phyloP scores from a whole-genome alignment of 2,888 invertebrate genomes.

The Hyposoter didymator region DNA sequence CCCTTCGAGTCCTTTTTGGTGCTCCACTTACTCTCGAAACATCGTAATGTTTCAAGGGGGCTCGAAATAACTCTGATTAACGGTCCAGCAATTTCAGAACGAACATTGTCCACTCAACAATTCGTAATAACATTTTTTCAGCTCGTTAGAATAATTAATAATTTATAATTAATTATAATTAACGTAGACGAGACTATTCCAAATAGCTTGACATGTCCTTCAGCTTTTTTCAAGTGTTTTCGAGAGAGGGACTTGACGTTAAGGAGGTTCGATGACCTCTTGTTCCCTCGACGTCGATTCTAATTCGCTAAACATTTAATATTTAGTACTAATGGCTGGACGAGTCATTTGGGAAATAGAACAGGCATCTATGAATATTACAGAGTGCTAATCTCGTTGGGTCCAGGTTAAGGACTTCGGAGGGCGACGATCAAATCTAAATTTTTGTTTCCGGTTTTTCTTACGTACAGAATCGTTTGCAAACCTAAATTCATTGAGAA shows the following conservation, averaged over 20 bases:
- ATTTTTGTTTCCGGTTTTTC: too few species aligned
- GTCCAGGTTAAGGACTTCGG: not conserved
- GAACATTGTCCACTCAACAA: not conserved
- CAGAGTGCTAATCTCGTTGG: slow-evolving; percentile 39
- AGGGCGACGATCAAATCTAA: too few species aligned
- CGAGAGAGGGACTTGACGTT: not conserved
- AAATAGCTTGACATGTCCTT: not conserved
- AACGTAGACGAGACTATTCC: not conserved
- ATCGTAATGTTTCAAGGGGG: not conserved
- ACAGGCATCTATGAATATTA: slow-evolving; percentile 18
- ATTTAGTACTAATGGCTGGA: not conserved
- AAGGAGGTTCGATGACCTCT: not conserved
- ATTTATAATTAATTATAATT: not conserved
- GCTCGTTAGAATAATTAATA: not conserved
- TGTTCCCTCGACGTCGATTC: not conserved
- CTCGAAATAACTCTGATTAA: not conserved
- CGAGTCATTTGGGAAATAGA: slow-evolving; percentile 12
- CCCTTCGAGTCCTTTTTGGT: not conserved
- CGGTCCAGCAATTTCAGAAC: not conserved
- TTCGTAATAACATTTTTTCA: not conserved
- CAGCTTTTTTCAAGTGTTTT: not conserved
- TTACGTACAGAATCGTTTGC: too few species aligned
- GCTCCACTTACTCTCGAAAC: not conserved
- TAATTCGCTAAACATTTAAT: not conserved
- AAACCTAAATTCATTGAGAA: too few species aligned